phyloP scores from a whole-genome alignment of 2,888 invertebrate species.

The Drepanosiphum platanoidis region DNA sequence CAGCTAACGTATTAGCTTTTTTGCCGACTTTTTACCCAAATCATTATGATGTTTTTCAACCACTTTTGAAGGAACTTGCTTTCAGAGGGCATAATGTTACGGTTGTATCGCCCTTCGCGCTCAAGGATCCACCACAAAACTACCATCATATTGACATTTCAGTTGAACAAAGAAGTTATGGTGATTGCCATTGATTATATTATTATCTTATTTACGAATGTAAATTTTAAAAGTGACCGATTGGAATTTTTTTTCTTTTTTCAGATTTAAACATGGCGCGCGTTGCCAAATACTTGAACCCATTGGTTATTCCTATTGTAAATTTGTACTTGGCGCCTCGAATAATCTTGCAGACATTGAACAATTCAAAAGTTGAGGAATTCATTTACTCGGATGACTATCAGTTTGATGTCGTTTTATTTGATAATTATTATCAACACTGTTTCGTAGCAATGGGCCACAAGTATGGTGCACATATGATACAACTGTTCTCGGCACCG shows the following conservation, averaged over 20 bases:
- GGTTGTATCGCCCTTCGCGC: conserved; percentile 32
- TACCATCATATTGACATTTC: conserved; percentile 53
- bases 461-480: conserved; percentile 63
- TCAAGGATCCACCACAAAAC: conserved; percentile 46
- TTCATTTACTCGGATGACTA: conserved; percentile 45
- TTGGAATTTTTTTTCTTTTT: conserved; percentile 19
- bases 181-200: conserved; percentile 1
- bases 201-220: not conserved
- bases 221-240: not conserved
- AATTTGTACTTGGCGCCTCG: conserved; percentile 29
- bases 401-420: conserved; percentile 45
- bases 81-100: conserved; percentile 50
- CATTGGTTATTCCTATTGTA: conserved; percentile 18
- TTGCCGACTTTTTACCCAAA: conserved; percentile 42
- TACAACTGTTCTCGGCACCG: conserved; percentile 46
- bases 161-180: not conserved
- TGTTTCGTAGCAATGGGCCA: conserved; percentile 61
- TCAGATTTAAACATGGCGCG: conserved; percentile 42
- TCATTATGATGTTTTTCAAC: conserved; percentile 30
- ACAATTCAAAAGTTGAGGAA: conserved; percentile 44
- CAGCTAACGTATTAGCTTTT: conserved; percentile 52
- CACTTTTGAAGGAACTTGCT: conserved; percentile 37
- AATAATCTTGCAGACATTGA: conserved; percentile 21
- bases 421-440: conserved; percentile 62
- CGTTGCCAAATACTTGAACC: conserved; percentile 24